phyloP scores from a whole-genome alignment of 2,113 vertebrate genomes.

The Dicerorhinus sumatrensis region DNA sequence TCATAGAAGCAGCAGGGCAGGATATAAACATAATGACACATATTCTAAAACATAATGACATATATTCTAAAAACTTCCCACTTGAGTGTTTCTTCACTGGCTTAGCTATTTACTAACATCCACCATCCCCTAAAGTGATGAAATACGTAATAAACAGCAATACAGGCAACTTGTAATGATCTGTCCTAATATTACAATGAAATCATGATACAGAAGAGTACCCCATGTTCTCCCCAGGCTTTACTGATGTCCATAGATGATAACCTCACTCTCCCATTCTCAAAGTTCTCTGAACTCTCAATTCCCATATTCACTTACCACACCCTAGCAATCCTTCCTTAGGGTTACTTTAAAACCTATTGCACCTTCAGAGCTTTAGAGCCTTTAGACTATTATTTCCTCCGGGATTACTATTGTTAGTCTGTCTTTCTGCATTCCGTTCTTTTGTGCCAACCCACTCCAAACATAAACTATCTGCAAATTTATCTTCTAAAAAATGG shows the following conservation, averaged over 20 bases:
- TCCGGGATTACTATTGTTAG: not conserved
- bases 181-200: not conserved
- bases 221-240: not conserved
- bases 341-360: not conserved
- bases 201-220: not conserved
- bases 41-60: not conserved
- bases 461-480: not conserved
- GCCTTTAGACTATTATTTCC: not conserved
- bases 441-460: not conserved
- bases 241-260: not conserved
- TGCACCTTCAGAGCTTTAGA: not conserved
- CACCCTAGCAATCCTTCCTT: not conserved
- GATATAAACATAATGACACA: not conserved
- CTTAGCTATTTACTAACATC: not conserved
- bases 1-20: not conserved
- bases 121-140: not conserved
- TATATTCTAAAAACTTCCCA: not conserved
- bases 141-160: not conserved
- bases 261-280: not conserved
- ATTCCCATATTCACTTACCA: not conserved
- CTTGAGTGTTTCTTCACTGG: not conserved
- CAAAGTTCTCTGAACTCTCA: not conserved
- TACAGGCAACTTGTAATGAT: not conserved
- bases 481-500: not conserved
- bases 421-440: not conserved